Percentiles rank a stretch among this genome's conserved stretches.
phyloP scores from a whole-genome alignment of 1,140 invertebrate genomes.

The Drosophila nigromelanica region DNA sequence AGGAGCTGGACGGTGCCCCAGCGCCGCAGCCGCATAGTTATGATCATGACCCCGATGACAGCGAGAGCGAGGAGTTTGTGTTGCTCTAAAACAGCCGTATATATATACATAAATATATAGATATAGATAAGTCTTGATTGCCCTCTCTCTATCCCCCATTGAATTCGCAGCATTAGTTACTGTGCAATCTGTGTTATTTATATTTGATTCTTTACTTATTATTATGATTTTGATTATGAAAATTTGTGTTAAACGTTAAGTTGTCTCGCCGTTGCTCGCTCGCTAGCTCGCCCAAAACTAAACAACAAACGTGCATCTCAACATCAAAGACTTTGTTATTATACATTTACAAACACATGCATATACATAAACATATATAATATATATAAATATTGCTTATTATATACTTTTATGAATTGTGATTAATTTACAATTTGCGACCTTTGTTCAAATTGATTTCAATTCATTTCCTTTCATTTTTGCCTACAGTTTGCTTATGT shows the following conservation, averaged over 20 bases:
- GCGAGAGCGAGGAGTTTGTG: conserved; percentile 91
- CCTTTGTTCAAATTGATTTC: conserved; percentile 26
- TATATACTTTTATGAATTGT: conserved; percentile 26
- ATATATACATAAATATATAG: background rate
- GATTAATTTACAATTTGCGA: conserved; percentile 29
- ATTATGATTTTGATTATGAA: conserved; percentile 43
- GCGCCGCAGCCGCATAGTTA: conserved; percentile 79
- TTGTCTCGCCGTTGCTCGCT: conserved; percentile 57
- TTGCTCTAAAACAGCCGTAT: conserved; percentile 82
- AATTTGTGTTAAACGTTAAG: conserved; percentile 25
- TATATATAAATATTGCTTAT: conserved; percentile 49
- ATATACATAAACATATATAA: conserved; percentile 48
- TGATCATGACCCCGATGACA: conserved; percentile 87
- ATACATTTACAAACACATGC: conserved; percentile 54
- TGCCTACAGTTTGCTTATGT: conserved; percentile 9
- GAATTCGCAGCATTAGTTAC: conserved; percentile 21
- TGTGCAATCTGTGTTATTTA: conserved; percentile 68
- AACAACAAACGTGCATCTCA: conserved; percentile 63
- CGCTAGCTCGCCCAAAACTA: conserved; percentile 58
- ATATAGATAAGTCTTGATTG: conserved; percentile 23
- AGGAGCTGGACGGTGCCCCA: conserved; percentile 67
- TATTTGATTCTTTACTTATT: conserved; percentile 39
- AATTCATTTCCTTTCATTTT: conserved; percentile 18
- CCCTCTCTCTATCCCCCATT: conserved; percentile 5
- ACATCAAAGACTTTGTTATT: conserved; percentile 75